These are phyloP conservation scores for Peromyscus attwateri DNA, from an alignment of 2,797 vertebrate species.

Conservation along the genomic window DNA sequence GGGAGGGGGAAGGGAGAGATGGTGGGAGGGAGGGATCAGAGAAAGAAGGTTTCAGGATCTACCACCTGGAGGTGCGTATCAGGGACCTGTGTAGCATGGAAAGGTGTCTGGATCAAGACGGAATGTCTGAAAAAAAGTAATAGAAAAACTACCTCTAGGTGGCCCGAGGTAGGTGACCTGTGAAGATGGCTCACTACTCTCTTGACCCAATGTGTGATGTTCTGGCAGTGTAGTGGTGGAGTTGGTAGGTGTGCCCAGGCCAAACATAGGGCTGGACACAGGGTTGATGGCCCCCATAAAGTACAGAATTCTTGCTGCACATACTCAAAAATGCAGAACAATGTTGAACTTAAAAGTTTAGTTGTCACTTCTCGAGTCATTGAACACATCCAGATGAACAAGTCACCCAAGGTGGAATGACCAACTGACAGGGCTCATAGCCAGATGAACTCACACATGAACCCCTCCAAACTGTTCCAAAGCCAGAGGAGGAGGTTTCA, in stretches of 20 bases:
- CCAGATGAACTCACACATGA: neutral
- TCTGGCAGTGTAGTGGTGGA: neutral
- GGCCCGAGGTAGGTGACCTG: neutral
- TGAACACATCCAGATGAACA: neutral
- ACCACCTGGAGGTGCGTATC: neutral
- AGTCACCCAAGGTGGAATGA: neutral
- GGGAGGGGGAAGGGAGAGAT: too few species aligned
- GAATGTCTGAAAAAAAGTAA: slow-evolving; percentile 6
- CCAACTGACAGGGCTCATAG: neutral
- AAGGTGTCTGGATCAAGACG: neutral
- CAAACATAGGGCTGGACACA: neutral
- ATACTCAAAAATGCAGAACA: neutral
- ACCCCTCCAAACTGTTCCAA: neutral
- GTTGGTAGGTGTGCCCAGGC: neutral
- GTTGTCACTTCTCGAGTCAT: neutral
- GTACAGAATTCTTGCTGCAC: neutral
- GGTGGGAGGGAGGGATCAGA: neutral
- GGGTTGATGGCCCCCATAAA: neutral
- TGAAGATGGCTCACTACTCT: neutral
- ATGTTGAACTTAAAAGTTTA: neutral
- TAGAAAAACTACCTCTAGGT: neutral
- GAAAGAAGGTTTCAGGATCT: neutral
- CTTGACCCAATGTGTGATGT: neutral
- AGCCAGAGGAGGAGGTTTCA: neutral
- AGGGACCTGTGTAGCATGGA: neutral